Conservation (phyloP, 1,140 invertebrate species). For the Piezodorus guildinii region DNA sequence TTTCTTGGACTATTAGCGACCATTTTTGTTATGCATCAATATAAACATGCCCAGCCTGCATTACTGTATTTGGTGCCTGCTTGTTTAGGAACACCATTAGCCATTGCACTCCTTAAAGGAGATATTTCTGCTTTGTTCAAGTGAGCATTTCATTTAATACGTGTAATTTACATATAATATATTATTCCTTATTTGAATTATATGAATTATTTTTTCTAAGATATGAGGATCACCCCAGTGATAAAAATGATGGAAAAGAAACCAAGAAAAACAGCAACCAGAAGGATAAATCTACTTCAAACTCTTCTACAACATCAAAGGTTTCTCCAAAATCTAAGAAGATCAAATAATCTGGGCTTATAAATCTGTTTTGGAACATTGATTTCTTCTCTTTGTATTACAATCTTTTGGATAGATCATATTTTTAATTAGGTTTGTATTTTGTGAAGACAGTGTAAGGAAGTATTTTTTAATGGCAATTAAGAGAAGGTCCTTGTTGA, state of each 20-base stretch:
- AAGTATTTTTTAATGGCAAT: too few relatives aligned
- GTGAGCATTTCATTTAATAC: conserved; percentile 46
- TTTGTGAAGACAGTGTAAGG: too few relatives aligned
- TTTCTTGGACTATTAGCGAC: conserved; percentile 85
- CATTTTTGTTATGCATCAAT: conserved; percentile 96
- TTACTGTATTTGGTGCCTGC: conserved; percentile 93
- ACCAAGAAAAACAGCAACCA: background rate
- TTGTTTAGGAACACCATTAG: conserved; percentile 79
- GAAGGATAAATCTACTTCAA: background rate
- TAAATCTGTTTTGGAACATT: too few relatives aligned
- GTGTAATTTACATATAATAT: background rate
- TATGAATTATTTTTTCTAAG: background rate
- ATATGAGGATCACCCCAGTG: conserved; percentile 27
- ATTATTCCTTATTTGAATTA: background rate
- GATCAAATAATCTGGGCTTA: background rate
- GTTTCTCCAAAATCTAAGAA: conserved; percentile 10
- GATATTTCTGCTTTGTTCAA: conserved; percentile 82
- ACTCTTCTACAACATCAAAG: background rate
- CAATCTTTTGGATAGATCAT: too few relatives aligned
- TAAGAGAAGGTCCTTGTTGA: too few relatives aligned
- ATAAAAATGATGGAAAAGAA: conserved; percentile 15
- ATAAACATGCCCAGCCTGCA: conserved; percentile 98
- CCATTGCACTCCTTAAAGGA: conserved; percentile 77
- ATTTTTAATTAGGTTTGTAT: too few relatives aligned
- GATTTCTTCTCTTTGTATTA: too few relatives aligned